Percentiles rank a stretch among this genome's conserved stretches.
Evolutionary conservation across 2,797 vertebrate genomes (phyloP).

Genomic region (Schizopygopsis malacanthus): DNA sequence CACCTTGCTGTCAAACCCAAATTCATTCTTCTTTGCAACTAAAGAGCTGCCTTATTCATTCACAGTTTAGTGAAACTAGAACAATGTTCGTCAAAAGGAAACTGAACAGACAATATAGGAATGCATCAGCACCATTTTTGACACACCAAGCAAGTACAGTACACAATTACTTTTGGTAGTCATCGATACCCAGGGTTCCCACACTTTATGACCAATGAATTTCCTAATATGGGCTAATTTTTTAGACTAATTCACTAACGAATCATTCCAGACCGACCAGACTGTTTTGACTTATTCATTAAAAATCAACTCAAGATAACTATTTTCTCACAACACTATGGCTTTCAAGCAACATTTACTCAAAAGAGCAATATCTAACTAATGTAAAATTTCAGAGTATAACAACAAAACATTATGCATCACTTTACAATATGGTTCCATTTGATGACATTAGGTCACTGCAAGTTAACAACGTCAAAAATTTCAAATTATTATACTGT

Average conservation of each 20-base stretch:
- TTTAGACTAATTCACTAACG: too few relatives aligned
- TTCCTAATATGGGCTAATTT: background rate
- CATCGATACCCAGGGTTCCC: background rate
- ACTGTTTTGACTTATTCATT: background rate
- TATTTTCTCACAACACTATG: background rate
- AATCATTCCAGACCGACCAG: background rate
- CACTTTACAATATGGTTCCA: background rate
- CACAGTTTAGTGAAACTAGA: background rate
- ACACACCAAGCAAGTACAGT: background rate
- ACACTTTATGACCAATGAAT: background rate
- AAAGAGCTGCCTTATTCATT: slow-evolving; percentile 2
- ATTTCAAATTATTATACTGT: accelerated
- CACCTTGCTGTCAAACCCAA: slow-evolving; percentile 23
- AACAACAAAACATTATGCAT: background rate
- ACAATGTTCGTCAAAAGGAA: slow-evolving; percentile 15
- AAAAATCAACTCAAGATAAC: background rate
- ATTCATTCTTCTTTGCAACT: background rate
- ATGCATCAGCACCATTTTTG: background rate
- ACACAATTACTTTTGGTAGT: background rate
- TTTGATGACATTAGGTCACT: background rate
- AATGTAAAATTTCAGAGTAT: background rate
- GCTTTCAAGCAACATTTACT: background rate
- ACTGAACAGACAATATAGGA: background rate
- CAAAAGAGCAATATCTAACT: background rate
- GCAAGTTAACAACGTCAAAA: background rate